Percentiles rank a stretch among this genome's conserved stretches.
Conservation (phyloP, 2,797 vertebrate species). For the Phrynocephalus guinanensis region DNA sequence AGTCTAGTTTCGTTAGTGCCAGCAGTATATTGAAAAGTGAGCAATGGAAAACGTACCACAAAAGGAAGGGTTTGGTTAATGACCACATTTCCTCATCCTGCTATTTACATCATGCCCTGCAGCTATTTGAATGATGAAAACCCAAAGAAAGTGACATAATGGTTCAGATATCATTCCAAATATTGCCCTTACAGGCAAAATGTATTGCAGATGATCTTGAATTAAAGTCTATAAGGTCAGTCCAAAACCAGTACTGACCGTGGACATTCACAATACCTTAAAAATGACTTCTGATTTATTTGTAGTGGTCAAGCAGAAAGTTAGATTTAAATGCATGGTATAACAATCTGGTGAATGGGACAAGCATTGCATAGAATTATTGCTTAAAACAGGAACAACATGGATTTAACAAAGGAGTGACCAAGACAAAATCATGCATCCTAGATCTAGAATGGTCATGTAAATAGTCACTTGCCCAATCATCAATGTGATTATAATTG, state of each 20-base stretch:
- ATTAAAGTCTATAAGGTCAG: not conserved
- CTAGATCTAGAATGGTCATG: not conserved
- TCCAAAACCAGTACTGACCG: not conserved
- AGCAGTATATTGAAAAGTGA: conserved; percentile 1
- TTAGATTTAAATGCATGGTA: not conserved
- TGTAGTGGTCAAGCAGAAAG: not conserved
- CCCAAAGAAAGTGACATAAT: not conserved
- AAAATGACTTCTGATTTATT: not conserved
- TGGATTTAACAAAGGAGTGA: not conserved
- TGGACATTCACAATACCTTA: not conserved
- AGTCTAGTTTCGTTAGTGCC: not conserved
- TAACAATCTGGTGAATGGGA: not conserved
- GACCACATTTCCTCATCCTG: not conserved
- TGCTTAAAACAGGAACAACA: not conserved
- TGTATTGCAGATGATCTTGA: not conserved
- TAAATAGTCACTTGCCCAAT: not conserved
- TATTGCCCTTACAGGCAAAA: not conserved
- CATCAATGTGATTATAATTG: not conserved
- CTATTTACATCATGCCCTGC: not conserved
- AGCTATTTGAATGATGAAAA: not conserved
- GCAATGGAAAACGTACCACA: not conserved
- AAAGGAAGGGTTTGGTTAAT: not conserved
- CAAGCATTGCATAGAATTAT: not conserved
- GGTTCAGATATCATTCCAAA: not conserved
- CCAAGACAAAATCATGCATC: not conserved